phyloP scores from a whole-genome alignment of 2,888 invertebrate genomes.

The Hyposoter dolosus region DNA sequence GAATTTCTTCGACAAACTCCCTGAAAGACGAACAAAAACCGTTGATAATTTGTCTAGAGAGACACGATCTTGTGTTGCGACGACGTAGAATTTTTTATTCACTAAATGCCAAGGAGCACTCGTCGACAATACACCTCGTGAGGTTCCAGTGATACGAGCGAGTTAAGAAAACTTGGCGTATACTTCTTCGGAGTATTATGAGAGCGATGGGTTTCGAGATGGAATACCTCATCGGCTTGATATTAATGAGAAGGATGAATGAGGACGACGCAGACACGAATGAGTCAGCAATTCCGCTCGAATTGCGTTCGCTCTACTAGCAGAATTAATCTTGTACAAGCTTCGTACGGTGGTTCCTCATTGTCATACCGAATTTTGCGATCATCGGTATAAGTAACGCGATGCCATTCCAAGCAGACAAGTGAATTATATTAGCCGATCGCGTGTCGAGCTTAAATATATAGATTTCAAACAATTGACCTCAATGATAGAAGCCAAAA shows the following conservation, averaged over 20 bases:
- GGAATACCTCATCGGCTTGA: slow-evolving; percentile 20
- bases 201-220: slow-evolving; percentile 8
- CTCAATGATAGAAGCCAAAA: too few species aligned
- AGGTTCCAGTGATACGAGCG: neutral
- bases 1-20: neutral
- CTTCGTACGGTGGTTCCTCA: neutral
- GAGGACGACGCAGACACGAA: slow-evolving; percentile 9
- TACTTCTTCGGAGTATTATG: neutral
- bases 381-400: neutral
- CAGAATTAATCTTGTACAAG: neutral
- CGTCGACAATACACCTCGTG: neutral
- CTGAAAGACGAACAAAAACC: neutral
- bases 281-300: slow-evolving; percentile 36
- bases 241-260: slow-evolving; percentile 36
- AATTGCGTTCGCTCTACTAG: neutral
- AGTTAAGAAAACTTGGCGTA: neutral
- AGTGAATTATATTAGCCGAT: neutral
- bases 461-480: too few species aligned
- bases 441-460: neutral
- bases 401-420: neutral
- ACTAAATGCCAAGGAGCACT: neutral
- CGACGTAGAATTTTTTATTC: neutral
- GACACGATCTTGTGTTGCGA: neutral
- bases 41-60: neutral
- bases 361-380: neutral